These are phyloP conservation scores for Cephus sareptanus DNA, from an alignment of 2,888 invertebrate genomes.

Conservation along the genomic window DNA sequence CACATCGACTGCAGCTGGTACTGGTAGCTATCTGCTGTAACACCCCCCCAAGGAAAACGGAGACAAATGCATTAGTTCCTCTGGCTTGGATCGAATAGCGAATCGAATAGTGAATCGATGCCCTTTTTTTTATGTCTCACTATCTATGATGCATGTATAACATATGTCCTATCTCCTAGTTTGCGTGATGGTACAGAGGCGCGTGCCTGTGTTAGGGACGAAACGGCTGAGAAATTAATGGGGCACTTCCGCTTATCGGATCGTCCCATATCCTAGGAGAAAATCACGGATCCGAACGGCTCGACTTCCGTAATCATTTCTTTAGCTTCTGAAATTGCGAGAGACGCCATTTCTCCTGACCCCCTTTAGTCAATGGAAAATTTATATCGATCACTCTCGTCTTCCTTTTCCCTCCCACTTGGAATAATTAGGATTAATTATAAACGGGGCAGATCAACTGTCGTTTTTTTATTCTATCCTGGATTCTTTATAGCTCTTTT, in stretches of 20 bases:
- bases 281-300: neutral
- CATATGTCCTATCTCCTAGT: neutral
- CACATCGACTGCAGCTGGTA: slow-evolving; percentile 95
- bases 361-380: neutral
- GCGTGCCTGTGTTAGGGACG: neutral
- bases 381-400: neutral
- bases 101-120: neutral
- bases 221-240: neutral
- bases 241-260: neutral
- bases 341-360: neutral
- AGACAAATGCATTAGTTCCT: slow-evolving; percentile 37
- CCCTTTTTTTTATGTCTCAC: neutral
- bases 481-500: neutral
- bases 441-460: neutral
- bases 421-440: neutral
- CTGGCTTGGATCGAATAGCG: neutral
- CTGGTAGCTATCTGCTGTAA: slow-evolving; percentile 91
- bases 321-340: neutral
- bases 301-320: neutral
- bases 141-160: neutral
- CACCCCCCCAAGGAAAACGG: slow-evolving; percentile 54
- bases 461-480: neutral
- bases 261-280: neutral
- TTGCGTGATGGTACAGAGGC: neutral
- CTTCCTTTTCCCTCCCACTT: neutral